phyloP scores from a whole-genome alignment of 1,140 invertebrate genomes.

The Magallana ariakensis region DNA sequence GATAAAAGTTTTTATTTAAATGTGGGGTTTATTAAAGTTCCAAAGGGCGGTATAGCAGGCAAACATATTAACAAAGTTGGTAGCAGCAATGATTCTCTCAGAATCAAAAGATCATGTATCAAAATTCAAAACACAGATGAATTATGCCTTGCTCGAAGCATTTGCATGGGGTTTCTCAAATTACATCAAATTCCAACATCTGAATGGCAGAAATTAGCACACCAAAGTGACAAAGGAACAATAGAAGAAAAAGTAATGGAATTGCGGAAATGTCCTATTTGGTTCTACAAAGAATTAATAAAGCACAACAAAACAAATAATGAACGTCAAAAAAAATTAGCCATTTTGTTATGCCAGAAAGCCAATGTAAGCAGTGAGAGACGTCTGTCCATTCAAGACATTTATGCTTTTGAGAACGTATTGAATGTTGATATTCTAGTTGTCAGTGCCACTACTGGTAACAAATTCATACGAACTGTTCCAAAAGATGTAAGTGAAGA shows the following conservation, averaged over 20 bases:
- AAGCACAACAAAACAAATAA: background rate
- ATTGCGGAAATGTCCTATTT: constrained; percentile 15
- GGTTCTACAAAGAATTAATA: constrained; percentile 28
- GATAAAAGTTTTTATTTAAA: constrained; percentile 13
- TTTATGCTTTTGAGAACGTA: constrained; percentile 34
- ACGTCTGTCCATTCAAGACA: constrained; percentile 25
- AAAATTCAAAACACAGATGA: constrained; percentile 39
- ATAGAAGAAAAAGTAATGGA: constrained; percentile 30
- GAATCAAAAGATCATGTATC: constrained; percentile 14
- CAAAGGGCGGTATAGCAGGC: background rate
- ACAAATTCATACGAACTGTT: constrained; percentile 25
- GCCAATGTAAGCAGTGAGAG: background rate
- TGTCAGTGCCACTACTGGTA: background rate
- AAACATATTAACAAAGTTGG: background rate
- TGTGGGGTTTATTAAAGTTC: constrained; percentile 20
- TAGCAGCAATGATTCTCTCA: constrained; percentile 4
- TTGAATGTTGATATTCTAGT: constrained; percentile 36
- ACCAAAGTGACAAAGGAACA: background rate
- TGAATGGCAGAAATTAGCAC: background rate
- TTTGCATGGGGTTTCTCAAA: constrained; percentile 10
- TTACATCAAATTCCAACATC: background rate
- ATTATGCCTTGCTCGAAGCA: constrained; percentile 28
- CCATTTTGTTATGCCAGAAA: background rate
- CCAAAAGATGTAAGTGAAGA: background rate
- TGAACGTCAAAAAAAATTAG: constrained; percentile 7